Conservation (phyloP, 2,888 invertebrate species). For the Syritta pipiens region DNA sequence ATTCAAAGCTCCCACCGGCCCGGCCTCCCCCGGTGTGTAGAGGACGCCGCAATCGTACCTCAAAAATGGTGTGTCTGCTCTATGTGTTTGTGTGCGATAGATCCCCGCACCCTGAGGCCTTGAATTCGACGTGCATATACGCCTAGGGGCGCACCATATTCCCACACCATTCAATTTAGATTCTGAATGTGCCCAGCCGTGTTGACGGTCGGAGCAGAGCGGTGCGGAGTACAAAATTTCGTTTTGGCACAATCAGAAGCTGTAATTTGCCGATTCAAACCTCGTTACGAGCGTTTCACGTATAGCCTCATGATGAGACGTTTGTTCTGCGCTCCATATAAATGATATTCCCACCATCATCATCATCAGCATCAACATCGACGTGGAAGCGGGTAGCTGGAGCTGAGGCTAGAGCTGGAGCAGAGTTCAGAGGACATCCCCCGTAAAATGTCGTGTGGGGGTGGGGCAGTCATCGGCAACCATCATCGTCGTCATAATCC, state of each 20-base stretch:
- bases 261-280: conserved; percentile 74
- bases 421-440: conserved; percentile 33
- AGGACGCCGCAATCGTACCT: conserved; percentile 18
- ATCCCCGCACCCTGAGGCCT: conserved; percentile 27
- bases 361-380: conserved; percentile 37
- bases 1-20: too few species aligned
- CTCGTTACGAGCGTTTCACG: conserved; percentile 73
- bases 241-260: conserved; percentile 72
- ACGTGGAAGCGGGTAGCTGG: conserved; percentile 13
- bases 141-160: conserved; percentile 59
- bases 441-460: neutral
- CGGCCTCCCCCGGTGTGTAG: conserved; percentile 19
- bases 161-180: conserved; percentile 64
- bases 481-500: conserved; percentile 38
- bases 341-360: conserved; percentile 68
- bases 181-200: conserved; percentile 42
- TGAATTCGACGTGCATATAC: conserved; percentile 64
- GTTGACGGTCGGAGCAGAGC: conserved; percentile 40
- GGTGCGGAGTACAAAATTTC: conserved; percentile 55
- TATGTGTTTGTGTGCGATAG: neutral
- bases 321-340: conserved; percentile 70
- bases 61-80: conserved; percentile 29
- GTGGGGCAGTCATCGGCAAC: conserved; percentile 14
- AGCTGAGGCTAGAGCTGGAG: conserved; percentile 10
- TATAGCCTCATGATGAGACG: conserved; percentile 71